Percentiles rank a stretch among this genome's conserved stretches.
phyloP scores from a whole-genome alignment of 2,888 invertebrate species.

The Odontocerum albicorne region DNA sequence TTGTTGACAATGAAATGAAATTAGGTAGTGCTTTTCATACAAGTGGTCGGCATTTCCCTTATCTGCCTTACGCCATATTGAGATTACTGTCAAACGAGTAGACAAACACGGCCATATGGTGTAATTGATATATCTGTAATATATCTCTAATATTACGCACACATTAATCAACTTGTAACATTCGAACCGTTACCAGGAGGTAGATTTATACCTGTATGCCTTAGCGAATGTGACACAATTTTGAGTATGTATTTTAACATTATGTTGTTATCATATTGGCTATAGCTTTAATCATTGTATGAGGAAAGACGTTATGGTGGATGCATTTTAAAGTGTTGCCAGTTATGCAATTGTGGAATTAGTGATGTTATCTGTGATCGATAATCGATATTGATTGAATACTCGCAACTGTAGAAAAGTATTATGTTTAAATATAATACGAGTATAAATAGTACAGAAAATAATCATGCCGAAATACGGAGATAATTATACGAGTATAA shows the following conservation, averaged over 20 bases:
- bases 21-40: conserved; percentile 1
- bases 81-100: conserved; percentile 30
- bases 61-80: conserved; percentile 14
- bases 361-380: no score
- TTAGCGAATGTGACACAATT: conserved; percentile 1
- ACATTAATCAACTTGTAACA: conserved; percentile 25
- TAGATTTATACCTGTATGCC: no score
- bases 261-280: conserved; percentile 14
- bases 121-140: conserved; percentile 27
- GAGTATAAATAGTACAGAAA: no score
- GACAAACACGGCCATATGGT: conserved; percentile 32
- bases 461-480: no score
- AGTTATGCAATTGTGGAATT: conserved; percentile 9
- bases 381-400: no score
- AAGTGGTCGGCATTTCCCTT: conserved; percentile 2
- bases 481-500: no score
- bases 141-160: conserved; percentile 14
- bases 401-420: no score
- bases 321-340: conserved; percentile 1
- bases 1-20: no score
- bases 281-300: neutral
- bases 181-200: neutral
- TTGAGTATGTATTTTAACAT: conserved; percentile 19
- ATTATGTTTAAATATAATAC: no score
- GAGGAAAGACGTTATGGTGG: conserved; percentile 8